Percentiles rank a stretch among this genome's conserved stretches.
These are phyloP conservation scores for Malacoctenus gilli DNA, from an alignment of 2,797 vertebrate genomes.

Conservation along the genomic window DNA sequence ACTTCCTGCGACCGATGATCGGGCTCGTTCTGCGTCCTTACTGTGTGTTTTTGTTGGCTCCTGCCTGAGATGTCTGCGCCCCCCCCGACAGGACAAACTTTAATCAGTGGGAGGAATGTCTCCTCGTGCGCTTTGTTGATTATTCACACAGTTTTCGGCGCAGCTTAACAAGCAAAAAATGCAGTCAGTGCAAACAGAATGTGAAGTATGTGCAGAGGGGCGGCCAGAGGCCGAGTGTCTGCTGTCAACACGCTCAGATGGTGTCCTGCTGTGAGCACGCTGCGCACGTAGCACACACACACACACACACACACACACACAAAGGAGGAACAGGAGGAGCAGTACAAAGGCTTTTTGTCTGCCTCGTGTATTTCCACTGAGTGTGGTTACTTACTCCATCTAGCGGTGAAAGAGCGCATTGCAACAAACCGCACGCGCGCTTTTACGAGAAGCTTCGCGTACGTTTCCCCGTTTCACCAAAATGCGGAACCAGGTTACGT, in stretches of 20 bases:
- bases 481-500: too few relatives aligned
- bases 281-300: slow-evolving; percentile 27
- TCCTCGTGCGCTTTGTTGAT: too few relatives aligned
- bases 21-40: too few relatives aligned
- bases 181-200: too few relatives aligned
- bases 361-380: neutral
- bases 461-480: neutral
- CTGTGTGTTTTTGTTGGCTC: too few relatives aligned
- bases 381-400: slow-evolving; percentile 1
- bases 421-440: rapidly evolving
- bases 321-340: neutral
- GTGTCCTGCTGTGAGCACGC: slow-evolving; percentile 11
- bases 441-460: slow-evolving; percentile 1
- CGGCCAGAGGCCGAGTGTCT: slow-evolving; percentile 22
- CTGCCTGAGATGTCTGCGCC: too few relatives aligned
- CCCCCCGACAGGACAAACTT: too few relatives aligned
- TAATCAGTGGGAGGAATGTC: too few relatives aligned
- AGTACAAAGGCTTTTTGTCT: slow-evolving; percentile 60
- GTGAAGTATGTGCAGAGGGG: too few relatives aligned
- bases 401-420: slow-evolving; percentile 12
- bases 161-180: too few relatives aligned
- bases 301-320: slow-evolving; percentile 3
- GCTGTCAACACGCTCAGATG: slow-evolving; percentile 34
- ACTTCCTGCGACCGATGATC: too few relatives aligned
- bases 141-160: too few relatives aligned